A percentile compares a stretch with the other conserved stretches of the same genome.
phyloP scores from a whole-genome alignment of 1,140 invertebrate species.

The Pygmarrhopalites habei region DNA sequence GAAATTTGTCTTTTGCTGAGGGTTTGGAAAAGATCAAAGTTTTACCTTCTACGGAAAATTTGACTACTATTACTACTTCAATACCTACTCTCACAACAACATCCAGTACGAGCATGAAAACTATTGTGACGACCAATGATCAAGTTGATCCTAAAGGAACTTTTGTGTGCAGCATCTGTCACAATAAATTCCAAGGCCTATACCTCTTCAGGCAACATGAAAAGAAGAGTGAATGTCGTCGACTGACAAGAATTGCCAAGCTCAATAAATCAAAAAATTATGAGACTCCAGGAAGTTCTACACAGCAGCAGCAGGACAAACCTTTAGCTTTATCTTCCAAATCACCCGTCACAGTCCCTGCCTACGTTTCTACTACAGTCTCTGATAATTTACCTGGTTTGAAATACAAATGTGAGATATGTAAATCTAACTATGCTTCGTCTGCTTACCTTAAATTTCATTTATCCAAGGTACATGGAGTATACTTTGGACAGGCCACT shows the following conservation, averaged over 20 bases:
- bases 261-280: neutral
- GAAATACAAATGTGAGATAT: constrained; percentile 7
- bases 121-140: no score
- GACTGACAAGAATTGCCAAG: constrained; percentile 11
- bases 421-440: neutral
- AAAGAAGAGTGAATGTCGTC: constrained; percentile 13
- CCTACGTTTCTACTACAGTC: neutral
- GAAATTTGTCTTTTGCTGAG: no score
- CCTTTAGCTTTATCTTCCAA: neutral
- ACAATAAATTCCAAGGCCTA: constrained; percentile 4
- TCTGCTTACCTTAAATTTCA: constrained; percentile 6
- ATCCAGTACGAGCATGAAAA: no score
- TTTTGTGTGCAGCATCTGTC: constrained; percentile 12
- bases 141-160: constrained; percentile 8
- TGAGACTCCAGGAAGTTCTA: neutral
- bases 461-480: constrained; percentile 1
- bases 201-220: constrained; percentile 11
- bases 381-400: neutral
- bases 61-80: no score
- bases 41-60: no score
- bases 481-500: no score
- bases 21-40: no score
- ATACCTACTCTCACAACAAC: no score
- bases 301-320: no score
- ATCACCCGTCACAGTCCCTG: neutral